Conservation (phyloP, 2,888 invertebrate species). For the Megaustenia siamemsis region DNA sequence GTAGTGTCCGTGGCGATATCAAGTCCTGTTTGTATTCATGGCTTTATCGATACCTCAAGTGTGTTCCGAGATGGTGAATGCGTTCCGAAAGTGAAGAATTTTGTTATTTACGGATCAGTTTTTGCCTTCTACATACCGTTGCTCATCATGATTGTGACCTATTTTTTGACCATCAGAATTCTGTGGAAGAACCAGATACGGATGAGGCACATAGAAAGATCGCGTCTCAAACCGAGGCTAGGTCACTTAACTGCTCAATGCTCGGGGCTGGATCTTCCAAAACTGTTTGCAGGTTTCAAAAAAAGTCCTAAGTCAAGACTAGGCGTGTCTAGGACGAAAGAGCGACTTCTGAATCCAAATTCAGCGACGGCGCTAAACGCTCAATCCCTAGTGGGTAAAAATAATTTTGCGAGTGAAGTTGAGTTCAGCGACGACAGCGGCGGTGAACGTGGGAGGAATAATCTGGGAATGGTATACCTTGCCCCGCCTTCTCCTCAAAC, state of each 20-base stretch:
- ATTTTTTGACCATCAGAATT: conserved; percentile 92
- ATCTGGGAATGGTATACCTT: conserved; percentile 24
- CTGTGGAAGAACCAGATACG: conserved; percentile 86
- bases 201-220: conserved; percentile 68
- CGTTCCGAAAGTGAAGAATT: conserved; percentile 71
- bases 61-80: conserved; percentile 73
- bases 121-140: conserved; percentile 97
- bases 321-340: not conserved
- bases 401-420: not conserved
- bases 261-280: conserved; percentile 56
- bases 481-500: conserved; percentile 25
- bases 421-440: conserved; percentile 6
- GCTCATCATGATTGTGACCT: conserved; percentile 95
- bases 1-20: conserved; percentile 85
- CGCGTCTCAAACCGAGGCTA: conserved; percentile 53
- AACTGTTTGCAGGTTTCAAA: conserved; percentile 41
- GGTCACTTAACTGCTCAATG: conserved; percentile 59
- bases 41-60: conserved; percentile 71
- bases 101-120: conserved; percentile 91
- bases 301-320: not conserved
- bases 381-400: not conserved
- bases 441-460: not conserved
- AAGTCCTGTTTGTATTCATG: conserved; percentile 80
- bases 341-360: not conserved
- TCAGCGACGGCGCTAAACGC: not conserved